A percentile compares a stretch with the other conserved stretches of the same genome.
Conservation (phyloP, 2,797 vertebrate species). For the Monodelphis domestica region DNA sequence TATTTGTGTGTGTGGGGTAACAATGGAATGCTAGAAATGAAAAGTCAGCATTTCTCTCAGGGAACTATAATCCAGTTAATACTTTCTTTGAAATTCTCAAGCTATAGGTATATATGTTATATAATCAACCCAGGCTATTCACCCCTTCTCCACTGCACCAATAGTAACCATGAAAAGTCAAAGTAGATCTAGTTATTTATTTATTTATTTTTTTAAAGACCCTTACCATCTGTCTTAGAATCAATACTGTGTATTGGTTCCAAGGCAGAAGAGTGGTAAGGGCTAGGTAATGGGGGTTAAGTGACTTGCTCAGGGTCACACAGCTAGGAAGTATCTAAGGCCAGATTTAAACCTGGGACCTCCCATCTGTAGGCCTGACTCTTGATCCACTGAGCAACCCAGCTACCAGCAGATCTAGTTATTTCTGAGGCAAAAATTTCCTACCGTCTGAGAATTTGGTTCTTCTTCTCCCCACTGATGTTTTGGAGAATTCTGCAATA, state of each 20-base stretch:
- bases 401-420: too few relatives aligned
- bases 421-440: constrained; percentile 59
- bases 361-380: too few relatives aligned
- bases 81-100: neutral
- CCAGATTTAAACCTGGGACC: too few relatives aligned
- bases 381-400: too few relatives aligned
- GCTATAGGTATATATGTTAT: neutral
- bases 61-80: neutral
- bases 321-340: too few relatives aligned
- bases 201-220: too few relatives aligned
- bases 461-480: constrained; percentile 91
- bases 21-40: neutral
- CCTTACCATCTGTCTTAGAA: too few relatives aligned
- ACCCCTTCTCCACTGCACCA: neutral
- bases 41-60: neutral
- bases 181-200: constrained; percentile 19
- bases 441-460: constrained; percentile 88
- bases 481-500: constrained; percentile 88
- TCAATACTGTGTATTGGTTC: too few relatives aligned
- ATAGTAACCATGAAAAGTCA: neutral
- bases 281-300: too few relatives aligned
- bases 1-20: neutral
- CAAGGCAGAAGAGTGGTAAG: too few relatives aligned
- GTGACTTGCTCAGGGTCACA: too few relatives aligned
- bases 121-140: neutral